Conservation (phyloP, 1,140 invertebrate species). For the fruit fly (Drosophila melanogaster) region DNA sequence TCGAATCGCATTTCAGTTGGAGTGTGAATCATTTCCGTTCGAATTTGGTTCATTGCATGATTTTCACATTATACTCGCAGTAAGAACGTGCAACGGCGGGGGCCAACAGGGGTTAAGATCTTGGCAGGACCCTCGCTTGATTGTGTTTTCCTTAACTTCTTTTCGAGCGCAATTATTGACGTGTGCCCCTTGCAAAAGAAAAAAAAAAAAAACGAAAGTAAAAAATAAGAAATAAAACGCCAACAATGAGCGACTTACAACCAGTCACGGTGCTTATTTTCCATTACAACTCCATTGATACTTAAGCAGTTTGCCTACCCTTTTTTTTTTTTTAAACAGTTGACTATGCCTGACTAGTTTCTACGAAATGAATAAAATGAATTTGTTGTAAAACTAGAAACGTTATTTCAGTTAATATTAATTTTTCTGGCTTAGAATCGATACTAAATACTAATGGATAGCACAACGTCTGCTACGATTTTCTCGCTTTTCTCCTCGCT, state of each 20-base stretch:
- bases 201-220: background rate
- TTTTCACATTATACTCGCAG: constrained; percentile 63
- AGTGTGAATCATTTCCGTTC: constrained; percentile 82
- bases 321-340: background rate
- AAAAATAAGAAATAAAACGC: background rate
- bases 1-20: constrained; percentile 62
- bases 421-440: background rate
- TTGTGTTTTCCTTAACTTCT: constrained; percentile 76
- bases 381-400: background rate
- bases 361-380: no score
- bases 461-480: constrained; percentile 2
- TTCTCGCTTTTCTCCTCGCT: constrained; percentile 1
- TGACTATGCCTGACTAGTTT: background rate
- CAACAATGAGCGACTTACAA: constrained; percentile 8
- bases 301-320: constrained; percentile 2
- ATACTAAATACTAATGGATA: constrained; percentile 2
- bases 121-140: constrained; percentile 54
- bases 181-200: constrained; percentile 57
- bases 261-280: constrained; percentile 3
- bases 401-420: background rate
- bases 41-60: constrained; percentile 82
- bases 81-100: background rate
- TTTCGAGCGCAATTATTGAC: constrained; percentile 78
- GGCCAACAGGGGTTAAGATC: constrained; percentile 18
- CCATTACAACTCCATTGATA: constrained; percentile 1